A percentile compares a stretch with the other conserved stretches of the same genome.
Evolutionary conservation across 2,888 invertebrate species (phyloP).

Genomic region (Hedychridium roseum): DNA sequence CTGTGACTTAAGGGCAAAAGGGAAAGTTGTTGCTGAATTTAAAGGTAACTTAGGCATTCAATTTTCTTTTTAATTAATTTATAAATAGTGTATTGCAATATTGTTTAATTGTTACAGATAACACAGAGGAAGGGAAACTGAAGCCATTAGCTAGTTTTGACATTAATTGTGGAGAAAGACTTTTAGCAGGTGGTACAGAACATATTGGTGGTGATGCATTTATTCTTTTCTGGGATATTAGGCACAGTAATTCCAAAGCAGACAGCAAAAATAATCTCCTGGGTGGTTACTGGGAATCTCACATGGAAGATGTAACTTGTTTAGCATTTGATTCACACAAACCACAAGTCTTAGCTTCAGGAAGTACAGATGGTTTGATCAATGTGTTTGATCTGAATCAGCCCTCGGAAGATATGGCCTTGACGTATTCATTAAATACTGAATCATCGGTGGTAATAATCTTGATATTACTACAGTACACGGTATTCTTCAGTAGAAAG

Average conservation of each 20-base stretch:
- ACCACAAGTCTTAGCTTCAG: conserved; percentile 74
- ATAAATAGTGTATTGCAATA: conserved; percentile 32
- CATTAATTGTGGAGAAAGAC: conserved; percentile 73
- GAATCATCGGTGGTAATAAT: conserved; percentile 79
- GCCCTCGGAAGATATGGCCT: conserved; percentile 79
- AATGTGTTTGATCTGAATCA: conserved; percentile 84
- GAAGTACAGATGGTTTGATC: conserved; percentile 84
- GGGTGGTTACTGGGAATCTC: conserved; percentile 86
- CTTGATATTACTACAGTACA: too few relatives aligned
- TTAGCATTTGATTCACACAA: conserved; percentile 73
- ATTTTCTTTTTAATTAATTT: not conserved
- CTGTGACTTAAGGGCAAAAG: conserved; percentile 71
- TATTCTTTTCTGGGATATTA: conserved; percentile 83
- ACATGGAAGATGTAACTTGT: conserved; percentile 79
- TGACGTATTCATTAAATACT: conserved; percentile 79
- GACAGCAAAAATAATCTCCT: conserved; percentile 64
- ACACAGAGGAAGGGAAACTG: conserved; percentile 58
- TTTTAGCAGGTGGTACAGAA: conserved; percentile 81
- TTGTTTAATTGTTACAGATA: conserved; percentile 36
- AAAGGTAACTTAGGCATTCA: conserved; percentile 54
- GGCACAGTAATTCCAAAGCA: conserved; percentile 65
- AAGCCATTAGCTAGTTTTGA: conserved; percentile 79
- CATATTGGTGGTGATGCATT: conserved; percentile 75
- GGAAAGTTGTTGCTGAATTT: conserved; percentile 62
- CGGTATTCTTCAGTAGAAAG: too few relatives aligned